Base-by-base conservation (phyloP, 2,888 invertebrate species). In the Choreutis nemorana region DNA sequence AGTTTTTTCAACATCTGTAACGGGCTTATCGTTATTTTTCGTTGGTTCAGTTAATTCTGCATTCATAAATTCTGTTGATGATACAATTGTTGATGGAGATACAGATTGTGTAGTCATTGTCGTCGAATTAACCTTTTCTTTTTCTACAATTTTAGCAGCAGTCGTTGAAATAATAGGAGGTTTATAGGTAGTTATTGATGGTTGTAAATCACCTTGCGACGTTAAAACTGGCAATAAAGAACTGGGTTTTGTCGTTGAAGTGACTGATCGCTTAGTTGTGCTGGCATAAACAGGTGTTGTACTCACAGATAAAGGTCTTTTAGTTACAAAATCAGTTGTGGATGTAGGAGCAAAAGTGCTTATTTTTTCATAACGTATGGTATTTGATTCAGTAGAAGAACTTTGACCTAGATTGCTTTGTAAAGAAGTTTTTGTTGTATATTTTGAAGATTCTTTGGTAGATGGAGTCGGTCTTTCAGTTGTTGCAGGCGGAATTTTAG, bases 101-200 rank as follows among this genome's bases (percentile, higher is more conserved):
- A 73, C 61, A 13, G 78, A 77, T 41, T 78, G 77, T 23, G 77
- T 77, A 2, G 75, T 77, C 25, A 75, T 48, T 6, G 72, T 77
- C 8, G 73, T 77, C 0, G 48, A 29, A 45, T 73, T 73, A 1
- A 43, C 34, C 50, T 54, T 70, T 13, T 70, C 65, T 29, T 41
- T 26, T 9, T 58, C 56, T 29, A 52, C 40, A 18, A 47, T 43
- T 36, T 42, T 48, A 7, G 36, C 22, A 22, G 49, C 48, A 9
- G 41, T 26, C 2, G 29, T 24, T 14, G 45, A 48, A 18, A 33
- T 51, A 24, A 13, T 21, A 18, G 14, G 11, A 5, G 35, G 32
- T 9, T 30, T 32, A 26, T 33, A 34, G 14, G 48, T 48, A 4
- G 52, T 45, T 24, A 33, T 27, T 27, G 22, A 28, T 26, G 32